Evolutionary conservation across 2,888 invertebrate genomes (phyloP).

Genomic region (Bhutanitis thaidina): DNA sequence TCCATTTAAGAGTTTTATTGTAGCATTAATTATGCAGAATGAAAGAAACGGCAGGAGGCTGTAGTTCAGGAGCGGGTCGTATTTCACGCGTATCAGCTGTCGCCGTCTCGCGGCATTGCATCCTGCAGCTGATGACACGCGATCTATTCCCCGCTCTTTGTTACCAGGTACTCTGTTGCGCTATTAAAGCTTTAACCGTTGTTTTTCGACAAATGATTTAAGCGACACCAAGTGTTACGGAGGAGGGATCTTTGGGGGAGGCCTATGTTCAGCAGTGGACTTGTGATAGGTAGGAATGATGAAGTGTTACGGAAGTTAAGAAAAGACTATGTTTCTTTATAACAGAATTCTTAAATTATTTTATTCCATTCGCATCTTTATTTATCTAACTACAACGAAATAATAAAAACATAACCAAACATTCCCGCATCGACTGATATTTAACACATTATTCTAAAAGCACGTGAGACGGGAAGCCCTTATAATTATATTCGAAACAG

Average conservation of each 20-base stretch:
- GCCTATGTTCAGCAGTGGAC: too few relatives aligned
- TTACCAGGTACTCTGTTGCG: slow-evolving; percentile 27
- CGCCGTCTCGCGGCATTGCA: slow-evolving; percentile 49
- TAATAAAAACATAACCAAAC: too few relatives aligned
- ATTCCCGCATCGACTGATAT: slow-evolving; percentile 53
- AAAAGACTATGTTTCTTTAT: too few relatives aligned
- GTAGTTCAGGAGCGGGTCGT: slow-evolving; percentile 58
- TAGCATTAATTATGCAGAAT: slow-evolving; percentile 24
- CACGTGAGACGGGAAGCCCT: slow-evolving; percentile 71
- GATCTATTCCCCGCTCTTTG: slow-evolving; percentile 39
- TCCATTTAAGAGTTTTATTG: slow-evolving; percentile 19
- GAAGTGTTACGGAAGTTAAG: too few relatives aligned
- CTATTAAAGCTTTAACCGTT: slow-evolving; percentile 16
- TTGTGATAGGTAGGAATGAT: too few relatives aligned
- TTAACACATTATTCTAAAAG: slow-evolving; percentile 75
- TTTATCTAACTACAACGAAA: too few relatives aligned
- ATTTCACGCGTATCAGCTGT: slow-evolving; percentile 61
- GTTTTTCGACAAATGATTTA: slow-evolving; percentile 2
- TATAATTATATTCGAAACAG: slow-evolving; percentile 79
- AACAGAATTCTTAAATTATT: too few relatives aligned
- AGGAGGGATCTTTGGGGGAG: too few relatives aligned
- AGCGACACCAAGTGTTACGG: neutral
- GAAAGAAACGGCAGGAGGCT: slow-evolving; percentile 38
- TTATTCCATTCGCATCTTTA: too few relatives aligned
- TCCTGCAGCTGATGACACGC: slow-evolving; percentile 59